phyloP scores from a whole-genome alignment of 2,113 vertebrate species.

The Nesospiza acunhae region DNA sequence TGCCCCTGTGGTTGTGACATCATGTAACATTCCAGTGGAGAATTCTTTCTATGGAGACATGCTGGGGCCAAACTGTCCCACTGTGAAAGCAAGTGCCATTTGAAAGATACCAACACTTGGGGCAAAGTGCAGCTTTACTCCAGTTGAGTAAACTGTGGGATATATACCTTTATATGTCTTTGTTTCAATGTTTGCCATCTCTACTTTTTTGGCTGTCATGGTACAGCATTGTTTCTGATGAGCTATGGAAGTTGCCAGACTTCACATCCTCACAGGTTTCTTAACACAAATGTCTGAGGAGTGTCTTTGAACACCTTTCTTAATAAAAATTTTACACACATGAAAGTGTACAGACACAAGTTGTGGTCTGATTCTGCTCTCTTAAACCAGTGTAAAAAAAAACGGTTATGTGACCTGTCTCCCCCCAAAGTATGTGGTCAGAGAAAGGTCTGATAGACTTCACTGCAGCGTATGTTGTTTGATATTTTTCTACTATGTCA shows the following conservation, averaged over 20 bases:
- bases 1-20: not conserved
- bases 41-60: not conserved
- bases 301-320: not conserved
- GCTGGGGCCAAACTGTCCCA: not conserved
- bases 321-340: not conserved
- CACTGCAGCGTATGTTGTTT: not conserved
- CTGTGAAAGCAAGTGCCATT: not conserved
- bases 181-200: not conserved
- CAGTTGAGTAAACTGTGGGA: not conserved
- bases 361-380: constrained; percentile 11
- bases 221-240: not conserved
- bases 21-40: not conserved
- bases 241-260: not conserved
- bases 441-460: not conserved
- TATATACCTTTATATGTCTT: not conserved
- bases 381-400: not conserved
- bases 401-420: not conserved
- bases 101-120: not conserved
- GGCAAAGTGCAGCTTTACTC: not conserved
- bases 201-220: not conserved
- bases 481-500: constrained; percentile 28
- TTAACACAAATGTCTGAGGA: not conserved
- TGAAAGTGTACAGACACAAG: not conserved
- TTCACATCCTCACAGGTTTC: not conserved
- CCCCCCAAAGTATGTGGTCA: not conserved